Evolutionary conservation across 2,888 invertebrate genomes (phyloP).

Genomic region (Cryptocephalus moraei): DNA sequence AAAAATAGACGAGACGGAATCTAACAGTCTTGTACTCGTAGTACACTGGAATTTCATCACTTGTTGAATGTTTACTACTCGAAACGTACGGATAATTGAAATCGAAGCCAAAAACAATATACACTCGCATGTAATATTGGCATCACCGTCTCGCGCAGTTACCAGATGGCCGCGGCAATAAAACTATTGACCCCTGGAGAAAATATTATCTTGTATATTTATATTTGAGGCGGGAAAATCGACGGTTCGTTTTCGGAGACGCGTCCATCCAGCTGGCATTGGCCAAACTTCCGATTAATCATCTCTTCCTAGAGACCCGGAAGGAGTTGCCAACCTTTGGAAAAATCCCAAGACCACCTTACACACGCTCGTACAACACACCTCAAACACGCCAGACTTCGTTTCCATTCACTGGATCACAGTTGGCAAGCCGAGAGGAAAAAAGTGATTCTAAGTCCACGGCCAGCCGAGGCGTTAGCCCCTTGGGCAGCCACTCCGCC

Average conservation of each 20-base stretch:
- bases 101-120: conserved; percentile 15
- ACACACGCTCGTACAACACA: conserved; percentile 6
- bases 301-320: no score
- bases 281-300: no score
- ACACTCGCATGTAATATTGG: conserved; percentile 10
- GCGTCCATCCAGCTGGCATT: no score
- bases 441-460: conserved; percentile 24
- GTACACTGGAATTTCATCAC: no score
- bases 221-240: no score
- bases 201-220: no score
- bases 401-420: conserved; percentile 22
- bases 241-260: no score
- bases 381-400: conserved; percentile 15
- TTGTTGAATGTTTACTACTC: no score
- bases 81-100: conserved; percentile 8
- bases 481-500: conserved; percentile 7
- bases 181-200: no score
- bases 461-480: conserved; percentile 32
- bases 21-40: no score
- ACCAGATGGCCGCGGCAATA: conserved; percentile 20
- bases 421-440: conserved; percentile 25
- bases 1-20: no score
- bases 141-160: conserved; percentile 11
- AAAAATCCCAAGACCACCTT: conserved; percentile 14
- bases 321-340: conserved; percentile 9